Base-by-base conservation (phyloP, 2,888 invertebrate species). In the Nomada fabriciana region DNA sequence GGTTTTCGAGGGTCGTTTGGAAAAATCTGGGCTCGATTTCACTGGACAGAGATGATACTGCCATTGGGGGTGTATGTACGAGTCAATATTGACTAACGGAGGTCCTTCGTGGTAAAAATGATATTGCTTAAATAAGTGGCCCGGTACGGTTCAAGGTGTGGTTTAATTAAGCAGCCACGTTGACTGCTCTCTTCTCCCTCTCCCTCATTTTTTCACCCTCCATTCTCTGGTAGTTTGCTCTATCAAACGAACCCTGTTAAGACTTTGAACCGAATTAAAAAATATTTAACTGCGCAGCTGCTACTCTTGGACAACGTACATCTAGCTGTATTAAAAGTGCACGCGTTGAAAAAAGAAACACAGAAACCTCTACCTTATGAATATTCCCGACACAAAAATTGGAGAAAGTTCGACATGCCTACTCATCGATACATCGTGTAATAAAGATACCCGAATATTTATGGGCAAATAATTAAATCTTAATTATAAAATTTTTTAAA, bases 71-170 rank as follows among this genome's bases (percentile, higher is more conserved):
- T 11, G 52, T 57, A 52, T 36, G 55, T n/a, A 29, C 57, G 52
- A 60, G 74, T 71, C 70, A 82, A 84, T 84, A 85, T 85, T 83
- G 71, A 74, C 67, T 72, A 25, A 60, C 20, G 67, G 43, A 60
- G 55, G 59, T 47, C 68, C 70, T 71, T 70, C 82, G 88, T 82
- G 88, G 86, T 86, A 82, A 90, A 87, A 89, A 87, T 88, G 84
- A 84, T 82, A 84, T 78, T 80, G 80, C 68, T 82, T 76, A 82
- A 84, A 79, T 73, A 77, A 74, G 74, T 59, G 69, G 23, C 53
- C 5, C 64, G 71, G 76, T 64, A 76, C 80, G 82, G 61, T 53
- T 55, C 29, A 47, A 55, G 55, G 18, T 43, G 74, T 72, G 81
- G 79, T 76, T 83, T 86, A 86, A 86, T 86, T 86, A 84, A 86